Evolutionary conservation across 2,888 invertebrate species (phyloP), one percentile per base, ranked within the genome.

Genomic region (Ophioninae sp.): DNA sequence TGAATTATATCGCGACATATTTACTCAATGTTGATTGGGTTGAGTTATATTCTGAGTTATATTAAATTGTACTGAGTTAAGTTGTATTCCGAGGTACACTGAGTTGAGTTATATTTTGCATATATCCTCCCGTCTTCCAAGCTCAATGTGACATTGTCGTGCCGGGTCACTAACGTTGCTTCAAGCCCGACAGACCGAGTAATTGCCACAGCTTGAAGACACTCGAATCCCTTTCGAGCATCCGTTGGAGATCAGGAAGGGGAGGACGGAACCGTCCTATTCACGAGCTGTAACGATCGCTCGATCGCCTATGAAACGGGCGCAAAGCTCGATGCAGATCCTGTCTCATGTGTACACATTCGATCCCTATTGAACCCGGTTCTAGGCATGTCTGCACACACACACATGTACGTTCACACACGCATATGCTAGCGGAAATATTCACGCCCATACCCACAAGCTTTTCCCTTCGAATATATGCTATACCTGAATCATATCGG

Each of bases 101-200:
- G n/a, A n/a, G n/a, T n/a, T n/a, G n/a, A n/a, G n/a, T n/a, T n/a
- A 85, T 86, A 87, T 88, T 88, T 86, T 86, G 88, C 88, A 89
- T 84, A 86, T 88, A 89, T n/a, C n/a, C n/a, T n/a, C 76, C 84
- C 79, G 81, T 70, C 82, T 79, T 81, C 41, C 39, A n/a, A 76
- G 82, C 70, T 81, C 57, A 30, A 80, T 85, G 86, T 67, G 79
- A 41, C 72, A 83, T 79, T 83, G 61, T 68, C 85, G 86, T 82
- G 80, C 85, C 81, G 64, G 77, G 83, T 84, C 81, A 85, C 83
- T 82, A 79, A 74, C 85, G 72, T 79, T 81, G 83, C 83, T 79
- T 85, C 81, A 68, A 81, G 81, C 81, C 30, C 65, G 85, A 83
- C 85, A 83, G 81, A 81, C 79, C 83, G 83, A 74, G 78, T 83